Evolutionary conservation across 92 coral and sea anemone genomes (phyloP), one percentile per base, ranked within the genome.

Genomic region (Galaxea fascicularis): DNA sequence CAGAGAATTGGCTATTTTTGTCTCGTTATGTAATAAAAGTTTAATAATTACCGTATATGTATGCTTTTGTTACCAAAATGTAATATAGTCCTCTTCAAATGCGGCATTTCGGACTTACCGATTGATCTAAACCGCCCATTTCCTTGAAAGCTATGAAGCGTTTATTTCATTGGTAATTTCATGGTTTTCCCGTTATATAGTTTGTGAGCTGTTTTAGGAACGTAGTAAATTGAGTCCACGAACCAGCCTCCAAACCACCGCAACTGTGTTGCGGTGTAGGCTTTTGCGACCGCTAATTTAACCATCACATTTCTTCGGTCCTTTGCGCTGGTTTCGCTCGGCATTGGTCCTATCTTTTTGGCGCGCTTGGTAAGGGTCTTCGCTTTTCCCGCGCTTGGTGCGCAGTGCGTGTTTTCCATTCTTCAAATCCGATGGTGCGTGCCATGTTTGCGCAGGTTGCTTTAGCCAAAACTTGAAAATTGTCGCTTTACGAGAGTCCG

Each of bases 1-100:
- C 26, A 31, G 28, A 79, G 74, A 79, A 47, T 79, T 29, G 65
- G 66, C 52, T 79, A 79, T 79, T 79, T 79, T 66, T 79, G 31
- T 57, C 49, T 30, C 74, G 14, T 25, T 78, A 30, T 28, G 63
- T 78, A 63, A 25, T 29, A 52, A 79, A 79, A 28, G 84, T 79
- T 67, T 71, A 15, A 21, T 71, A 68, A 66, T 25, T 77, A 51
- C 59, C 35, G 45, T 46, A 49, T 26, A 22, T 29, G 8, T 4
- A 45, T 12, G 35, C 66, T 79, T 79, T 79, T 66, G 73, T 21
- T 79, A 68, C 62, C 35, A 79, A 52, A 52, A 22, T 79, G 84
- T 79, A 79, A 66, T 25, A 66, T 66, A 79, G 31, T 28, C 18
- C 76, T 46, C 4, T 45, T 64, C 83, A 65, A 46, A 26, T 26